Conservation (phyloP, 2,113 vertebrate species). For the Engystomops pustulosus region DNA sequence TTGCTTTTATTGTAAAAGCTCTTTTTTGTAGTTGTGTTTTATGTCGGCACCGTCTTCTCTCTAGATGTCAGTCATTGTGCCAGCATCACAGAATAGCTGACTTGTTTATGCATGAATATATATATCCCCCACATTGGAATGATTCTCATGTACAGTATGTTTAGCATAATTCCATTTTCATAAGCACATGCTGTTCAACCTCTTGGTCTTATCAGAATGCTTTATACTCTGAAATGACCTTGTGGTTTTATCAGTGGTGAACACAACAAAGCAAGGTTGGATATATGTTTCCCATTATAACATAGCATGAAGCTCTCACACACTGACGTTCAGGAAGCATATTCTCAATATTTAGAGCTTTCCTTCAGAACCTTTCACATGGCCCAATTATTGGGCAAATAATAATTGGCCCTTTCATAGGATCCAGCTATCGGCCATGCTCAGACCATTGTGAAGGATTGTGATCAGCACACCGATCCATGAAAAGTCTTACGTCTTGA, state of each 20-base stretch:
- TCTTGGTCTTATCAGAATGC: not conserved
- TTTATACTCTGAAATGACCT: not conserved
- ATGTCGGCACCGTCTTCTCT: not conserved
- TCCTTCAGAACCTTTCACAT: no score
- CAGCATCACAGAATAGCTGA: not conserved
- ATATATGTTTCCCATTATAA: not conserved
- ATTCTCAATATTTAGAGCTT: no score
- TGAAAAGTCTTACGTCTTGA: no score
- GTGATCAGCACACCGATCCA: no score
- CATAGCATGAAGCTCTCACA: no score
- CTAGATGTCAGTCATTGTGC: not conserved
- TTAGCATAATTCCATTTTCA: constrained; percentile 28
- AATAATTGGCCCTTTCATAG: no score
- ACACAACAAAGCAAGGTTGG: not conserved
- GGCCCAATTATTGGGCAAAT: no score
- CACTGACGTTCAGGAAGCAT: no score
- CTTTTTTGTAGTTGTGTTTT: not conserved
- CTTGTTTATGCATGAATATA: not conserved
- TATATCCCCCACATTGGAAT: not conserved
- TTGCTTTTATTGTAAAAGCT: not conserved
- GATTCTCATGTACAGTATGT: not conserved
- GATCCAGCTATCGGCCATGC: no score
- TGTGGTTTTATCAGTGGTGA: not conserved
- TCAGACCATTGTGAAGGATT: no score
- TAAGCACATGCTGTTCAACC: not conserved